A percentile compares a stretch with the other conserved stretches of the same genome.
Evolutionary conservation across 2,113 vertebrate species (phyloP).

Genomic region (Motacilla tschutschensis): DNA sequence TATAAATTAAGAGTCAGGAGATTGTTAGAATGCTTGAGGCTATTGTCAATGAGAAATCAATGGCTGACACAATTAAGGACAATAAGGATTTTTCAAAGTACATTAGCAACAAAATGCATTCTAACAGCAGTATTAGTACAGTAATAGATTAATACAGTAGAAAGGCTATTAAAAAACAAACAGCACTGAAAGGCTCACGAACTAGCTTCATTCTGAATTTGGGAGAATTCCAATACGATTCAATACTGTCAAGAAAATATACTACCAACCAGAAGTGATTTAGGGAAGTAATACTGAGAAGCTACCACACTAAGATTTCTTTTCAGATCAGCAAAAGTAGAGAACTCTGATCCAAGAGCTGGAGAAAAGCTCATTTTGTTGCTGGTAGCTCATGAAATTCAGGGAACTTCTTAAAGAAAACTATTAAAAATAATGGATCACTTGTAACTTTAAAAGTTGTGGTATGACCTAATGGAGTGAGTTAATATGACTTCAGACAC

Average conservation of each 20-base stretch:
- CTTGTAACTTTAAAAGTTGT: not conserved
- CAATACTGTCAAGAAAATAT: slow-evolving; percentile 1
- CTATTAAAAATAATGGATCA: not conserved
- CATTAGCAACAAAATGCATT: slow-evolving; percentile 44
- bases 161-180: not conserved
- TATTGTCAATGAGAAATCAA: slow-evolving; percentile 45
- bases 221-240: not conserved
- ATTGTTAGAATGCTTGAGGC: slow-evolving; percentile 15
- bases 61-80: slow-evolving; percentile 47
- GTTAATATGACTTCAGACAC: not conserved
- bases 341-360: not conserved
- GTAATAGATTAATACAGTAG: slow-evolving; percentile 19
- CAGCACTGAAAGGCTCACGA: not conserved
- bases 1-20: slow-evolving; percentile 44
- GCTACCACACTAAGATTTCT: not conserved
- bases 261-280: not conserved
- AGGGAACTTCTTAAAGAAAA: not conserved
- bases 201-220: not conserved
- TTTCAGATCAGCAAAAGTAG: not conserved
- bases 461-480: not conserved
- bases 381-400: not conserved
- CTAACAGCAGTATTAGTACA: slow-evolving; percentile 27
- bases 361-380: not conserved
- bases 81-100: slow-evolving; percentile 54
- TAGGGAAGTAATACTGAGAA: not conserved